Percentiles rank a stretch among this genome's conserved stretches.
Conservation (phyloP, 1,140 invertebrate species). For the Leucophenga varia region DNA sequence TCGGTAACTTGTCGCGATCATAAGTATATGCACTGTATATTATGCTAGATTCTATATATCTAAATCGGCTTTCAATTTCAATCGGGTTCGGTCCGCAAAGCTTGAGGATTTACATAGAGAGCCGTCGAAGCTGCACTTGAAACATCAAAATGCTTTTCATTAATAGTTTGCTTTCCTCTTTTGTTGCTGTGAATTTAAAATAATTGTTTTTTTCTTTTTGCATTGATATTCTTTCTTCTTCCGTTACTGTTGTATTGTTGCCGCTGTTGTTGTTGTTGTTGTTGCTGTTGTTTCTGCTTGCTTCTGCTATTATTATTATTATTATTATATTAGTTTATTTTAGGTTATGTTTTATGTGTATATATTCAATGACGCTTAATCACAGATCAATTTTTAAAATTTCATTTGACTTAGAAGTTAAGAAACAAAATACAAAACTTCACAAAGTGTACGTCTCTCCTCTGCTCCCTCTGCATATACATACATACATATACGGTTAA, state of each 20-base stretch:
- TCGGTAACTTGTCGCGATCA: constrained; percentile 37
- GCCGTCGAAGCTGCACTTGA: constrained; percentile 13
- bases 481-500: no score
- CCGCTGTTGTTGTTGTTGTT: constrained; percentile 13
- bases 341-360: constrained; percentile 18
- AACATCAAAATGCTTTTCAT: constrained; percentile 27
- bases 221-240: constrained; percentile 24
- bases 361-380: constrained; percentile 53
- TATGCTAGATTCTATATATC: constrained; percentile 39
- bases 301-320: constrained; percentile 12
- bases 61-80: constrained; percentile 34
- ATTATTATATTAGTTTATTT: constrained; percentile 23
- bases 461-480: no score
- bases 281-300: constrained; percentile 22
- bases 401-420: constrained; percentile 52
- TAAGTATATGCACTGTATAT: constrained; percentile 35
- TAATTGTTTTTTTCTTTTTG: constrained; percentile 23
- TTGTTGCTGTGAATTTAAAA: constrained; percentile 27
- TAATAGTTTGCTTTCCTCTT: constrained; percentile 17
- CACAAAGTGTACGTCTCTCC: constrained; percentile 17
- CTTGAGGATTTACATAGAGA: constrained; percentile 21
- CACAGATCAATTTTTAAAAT: constrained; percentile 51
- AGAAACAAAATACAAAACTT: constrained; percentile 40
- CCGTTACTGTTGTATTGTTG: constrained; percentile 12
- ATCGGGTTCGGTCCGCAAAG: no score